These are phyloP conservation scores for Hirtodrosophila histrioides DNA, from an alignment of 2,888 invertebrate species.

Conservation along the genomic window DNA sequence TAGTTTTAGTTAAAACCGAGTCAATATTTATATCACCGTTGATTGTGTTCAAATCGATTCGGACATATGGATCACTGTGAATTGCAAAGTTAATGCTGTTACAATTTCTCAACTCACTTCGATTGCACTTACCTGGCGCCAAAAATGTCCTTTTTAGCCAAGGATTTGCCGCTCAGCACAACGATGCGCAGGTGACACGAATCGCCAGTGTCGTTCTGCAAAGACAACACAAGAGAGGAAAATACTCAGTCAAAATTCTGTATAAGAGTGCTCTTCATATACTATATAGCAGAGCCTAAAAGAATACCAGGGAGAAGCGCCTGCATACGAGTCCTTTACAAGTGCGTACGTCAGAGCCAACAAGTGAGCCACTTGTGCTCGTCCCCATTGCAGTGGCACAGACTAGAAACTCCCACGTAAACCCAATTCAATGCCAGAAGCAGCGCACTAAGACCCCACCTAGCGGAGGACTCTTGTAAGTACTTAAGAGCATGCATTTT, in stretches of 20 bases:
- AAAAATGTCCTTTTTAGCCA: slow-evolving; percentile 99
- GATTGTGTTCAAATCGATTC: slow-evolving; percentile 94
- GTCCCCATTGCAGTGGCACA: slow-evolving; percentile 24
- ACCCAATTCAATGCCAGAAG: slow-evolving; percentile 29
- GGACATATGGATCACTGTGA: slow-evolving; percentile 97
- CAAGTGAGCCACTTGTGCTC: slow-evolving; percentile 53
- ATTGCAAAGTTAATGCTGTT: not conserved
- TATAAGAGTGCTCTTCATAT: no score
- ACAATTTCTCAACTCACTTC: not conserved
- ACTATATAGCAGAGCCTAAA: no score
- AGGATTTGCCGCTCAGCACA: slow-evolving; percentile 93
- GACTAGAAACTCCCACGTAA: not conserved
- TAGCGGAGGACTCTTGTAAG: no score
- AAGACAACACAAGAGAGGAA: slow-evolving; percentile 23
- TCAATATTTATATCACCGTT: slow-evolving; percentile 95
- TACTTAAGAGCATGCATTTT: no score
- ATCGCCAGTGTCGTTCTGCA: slow-evolving; percentile 90
- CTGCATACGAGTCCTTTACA: not conserved
- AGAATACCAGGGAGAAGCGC: not conserved
- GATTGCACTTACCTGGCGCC: slow-evolving; percentile 92
- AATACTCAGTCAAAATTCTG: no score
- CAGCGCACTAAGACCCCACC: no score
- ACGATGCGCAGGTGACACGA: slow-evolving; percentile 93
- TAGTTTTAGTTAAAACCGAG: slow-evolving; percentile 97
- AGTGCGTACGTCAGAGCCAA: slow-evolving; percentile 1